Conservation (phyloP, 2,888 invertebrate species). For the Keiferia lycopersicella region DNA sequence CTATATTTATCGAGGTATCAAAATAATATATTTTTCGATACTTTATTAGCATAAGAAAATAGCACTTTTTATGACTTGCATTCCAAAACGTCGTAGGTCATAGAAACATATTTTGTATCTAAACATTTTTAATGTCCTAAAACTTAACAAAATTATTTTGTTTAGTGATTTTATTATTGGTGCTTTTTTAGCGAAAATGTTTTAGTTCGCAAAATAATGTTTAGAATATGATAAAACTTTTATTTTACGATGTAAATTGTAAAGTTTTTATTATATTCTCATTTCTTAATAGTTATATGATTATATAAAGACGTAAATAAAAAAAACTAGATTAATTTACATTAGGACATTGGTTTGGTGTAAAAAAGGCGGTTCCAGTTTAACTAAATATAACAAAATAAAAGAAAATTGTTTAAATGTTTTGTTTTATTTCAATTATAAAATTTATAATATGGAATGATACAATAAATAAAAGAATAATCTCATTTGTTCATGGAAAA, state of each 20-base stretch:
- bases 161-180: background rate
- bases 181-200: constrained; percentile 20
- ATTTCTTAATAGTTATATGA: too few species aligned
- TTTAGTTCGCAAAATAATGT: constrained; percentile 5
- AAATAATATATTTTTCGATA: constrained; percentile 39
- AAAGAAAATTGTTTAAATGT: constrained; percentile 41
- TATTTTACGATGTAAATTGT: background rate
- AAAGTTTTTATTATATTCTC: background rate
- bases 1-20: constrained; percentile 27
- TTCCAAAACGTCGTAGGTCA: constrained; percentile 37
- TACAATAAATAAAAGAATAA: constrained; percentile 1
- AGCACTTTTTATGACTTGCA: constrained; percentile 36
- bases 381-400: constrained; percentile 46
- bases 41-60: constrained; percentile 37
- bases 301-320: constrained; percentile 26
- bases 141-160: background rate
- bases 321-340: constrained; percentile 35
- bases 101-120: constrained; percentile 23
- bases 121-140: constrained; percentile 18
- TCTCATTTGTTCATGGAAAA: constrained; percentile 15
- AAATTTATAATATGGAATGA: background rate
- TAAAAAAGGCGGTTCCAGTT: constrained; percentile 50
- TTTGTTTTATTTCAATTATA: constrained; percentile 34
- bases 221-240: constrained; percentile 9
- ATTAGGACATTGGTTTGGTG: constrained; percentile 52